Evolutionary conservation across 1,140 invertebrate genomes (phyloP).

Genomic region (Eueides isabella): DNA sequence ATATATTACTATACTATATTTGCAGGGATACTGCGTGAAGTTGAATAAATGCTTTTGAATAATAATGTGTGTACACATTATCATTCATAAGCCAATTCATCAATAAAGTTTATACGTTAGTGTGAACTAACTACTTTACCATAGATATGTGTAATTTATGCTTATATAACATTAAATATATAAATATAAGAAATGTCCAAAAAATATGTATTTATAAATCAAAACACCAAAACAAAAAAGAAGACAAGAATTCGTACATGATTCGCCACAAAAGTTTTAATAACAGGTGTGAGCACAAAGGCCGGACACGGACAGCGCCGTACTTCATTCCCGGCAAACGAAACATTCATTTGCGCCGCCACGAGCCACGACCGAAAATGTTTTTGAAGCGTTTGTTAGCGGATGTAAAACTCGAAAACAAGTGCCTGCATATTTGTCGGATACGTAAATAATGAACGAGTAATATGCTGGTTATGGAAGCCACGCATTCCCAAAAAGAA

Average conservation of each 20-base stretch:
- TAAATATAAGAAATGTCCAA: too few species aligned
- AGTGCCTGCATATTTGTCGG: conserved; percentile 23
- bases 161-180: too few species aligned
- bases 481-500: conserved; percentile 28
- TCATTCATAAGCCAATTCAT: too few species aligned
- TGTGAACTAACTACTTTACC: too few species aligned
- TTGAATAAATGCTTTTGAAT: too few species aligned
- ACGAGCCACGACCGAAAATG: conserved; percentile 42
- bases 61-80: too few species aligned
- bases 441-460: conserved; percentile 38
- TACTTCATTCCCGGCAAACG: conserved; percentile 43
- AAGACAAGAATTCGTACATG: conserved; percentile 30
- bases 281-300: conserved; percentile 58
- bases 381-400: conserved; percentile 46
- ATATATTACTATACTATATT: too few species aligned
- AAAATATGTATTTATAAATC: not conserved
- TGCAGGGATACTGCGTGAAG: too few species aligned
- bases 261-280: conserved; percentile 53
- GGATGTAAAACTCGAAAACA: conserved; percentile 39
- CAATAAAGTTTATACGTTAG: too few species aligned
- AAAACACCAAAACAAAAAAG: conserved; percentile 27
- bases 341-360: conserved; percentile 48
- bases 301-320: conserved; percentile 46
- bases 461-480: conserved; percentile 21
- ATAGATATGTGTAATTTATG: too few species aligned